These are phyloP conservation scores for Pachypsylla venusta DNA, from an alignment of 1,140 invertebrate species.

Conservation along the genomic window DNA sequence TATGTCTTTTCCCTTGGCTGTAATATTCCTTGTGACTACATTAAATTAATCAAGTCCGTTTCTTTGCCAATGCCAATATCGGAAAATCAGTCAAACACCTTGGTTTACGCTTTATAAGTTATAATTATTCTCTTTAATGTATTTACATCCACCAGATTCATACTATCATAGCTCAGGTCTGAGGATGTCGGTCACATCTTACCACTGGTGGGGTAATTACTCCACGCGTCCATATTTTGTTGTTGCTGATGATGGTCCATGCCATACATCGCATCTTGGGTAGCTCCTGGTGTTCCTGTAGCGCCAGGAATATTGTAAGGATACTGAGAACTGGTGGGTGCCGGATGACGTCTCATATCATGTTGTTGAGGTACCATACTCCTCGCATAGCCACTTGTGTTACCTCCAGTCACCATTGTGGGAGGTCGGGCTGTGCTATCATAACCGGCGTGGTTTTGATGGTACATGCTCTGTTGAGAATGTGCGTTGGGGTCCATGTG, in stretches of 20 bases:
- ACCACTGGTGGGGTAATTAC: slow-evolving; percentile 37
- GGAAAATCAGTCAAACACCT: too few relatives aligned
- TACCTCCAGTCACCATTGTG: slow-evolving; percentile 36
- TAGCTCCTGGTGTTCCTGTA: slow-evolving; percentile 25
- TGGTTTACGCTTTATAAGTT: too few relatives aligned
- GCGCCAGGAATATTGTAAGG: slow-evolving; percentile 16
- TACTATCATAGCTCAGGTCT: too few relatives aligned
- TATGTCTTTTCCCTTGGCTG: too few relatives aligned
- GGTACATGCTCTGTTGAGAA: slow-evolving; percentile 35
- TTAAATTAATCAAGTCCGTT: too few relatives aligned
- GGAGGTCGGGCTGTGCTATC: slow-evolving; percentile 23
- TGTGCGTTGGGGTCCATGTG: slow-evolving; percentile 31
- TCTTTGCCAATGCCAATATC: too few relatives aligned
- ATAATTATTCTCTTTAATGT: too few relatives aligned
- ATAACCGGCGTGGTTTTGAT: slow-evolving; percentile 38
- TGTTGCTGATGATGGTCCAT: slow-evolving; percentile 6
- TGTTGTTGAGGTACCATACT: slow-evolving; percentile 34
- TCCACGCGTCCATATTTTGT: slow-evolving; percentile 35
- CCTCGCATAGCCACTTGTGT: slow-evolving; percentile 25
- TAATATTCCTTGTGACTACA: too few relatives aligned
- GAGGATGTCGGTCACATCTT: too few relatives aligned
- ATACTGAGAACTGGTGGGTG: slow-evolving; percentile 20
- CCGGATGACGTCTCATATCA: slow-evolving; percentile 31
- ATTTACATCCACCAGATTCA: too few relatives aligned
- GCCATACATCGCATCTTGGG: slow-evolving; percentile 19